phyloP scores from a whole-genome alignment of 2,888 invertebrate genomes.

The Platynereis dumerilii region DNA sequence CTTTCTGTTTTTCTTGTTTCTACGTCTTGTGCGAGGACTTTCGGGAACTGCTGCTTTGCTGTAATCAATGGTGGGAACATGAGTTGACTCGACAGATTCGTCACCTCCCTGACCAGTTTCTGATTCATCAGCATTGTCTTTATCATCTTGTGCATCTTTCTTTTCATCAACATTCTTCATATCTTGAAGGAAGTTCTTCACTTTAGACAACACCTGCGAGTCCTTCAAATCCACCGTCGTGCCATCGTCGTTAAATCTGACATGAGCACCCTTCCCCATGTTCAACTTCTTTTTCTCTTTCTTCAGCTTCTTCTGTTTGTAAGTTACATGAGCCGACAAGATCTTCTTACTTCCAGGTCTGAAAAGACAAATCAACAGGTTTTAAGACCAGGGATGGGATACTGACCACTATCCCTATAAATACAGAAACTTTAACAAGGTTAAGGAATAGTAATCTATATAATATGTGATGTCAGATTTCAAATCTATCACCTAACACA shows the following conservation, averaged over 20 bases:
- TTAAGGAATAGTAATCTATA: no score
- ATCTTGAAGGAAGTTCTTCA: conserved; percentile 40
- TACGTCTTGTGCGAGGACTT: background rate
- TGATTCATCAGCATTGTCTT: background rate
- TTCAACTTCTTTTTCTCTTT: conserved; percentile 38
- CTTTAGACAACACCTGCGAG: conserved; percentile 43
- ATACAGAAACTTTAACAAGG: no score
- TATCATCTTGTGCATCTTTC: conserved; percentile 6
- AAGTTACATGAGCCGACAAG: conserved; percentile 39
- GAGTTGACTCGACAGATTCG: background rate
- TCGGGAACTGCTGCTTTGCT: background rate
- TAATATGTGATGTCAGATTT: no score
- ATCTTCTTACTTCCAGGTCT: conserved; percentile 11
- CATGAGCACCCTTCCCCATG: conserved; percentile 42
- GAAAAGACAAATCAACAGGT: conserved; percentile 3
- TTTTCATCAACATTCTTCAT: background rate
- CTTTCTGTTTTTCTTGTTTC: conserved; percentile 19
- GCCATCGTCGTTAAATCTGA: conserved; percentile 50
- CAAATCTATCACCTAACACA: no score
- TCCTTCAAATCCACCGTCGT: conserved; percentile 29
- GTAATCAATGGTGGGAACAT: background rate
- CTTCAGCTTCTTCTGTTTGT: conserved; percentile 43
- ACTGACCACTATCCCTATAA: no score
- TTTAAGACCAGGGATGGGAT: no score
- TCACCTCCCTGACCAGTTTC: conserved; percentile 8